Percentiles rank a stretch among this genome's conserved stretches.
These are phyloP conservation scores for Cephus nigrinus DNA, from an alignment of 2,888 invertebrate species.

Conservation along the genomic window DNA sequence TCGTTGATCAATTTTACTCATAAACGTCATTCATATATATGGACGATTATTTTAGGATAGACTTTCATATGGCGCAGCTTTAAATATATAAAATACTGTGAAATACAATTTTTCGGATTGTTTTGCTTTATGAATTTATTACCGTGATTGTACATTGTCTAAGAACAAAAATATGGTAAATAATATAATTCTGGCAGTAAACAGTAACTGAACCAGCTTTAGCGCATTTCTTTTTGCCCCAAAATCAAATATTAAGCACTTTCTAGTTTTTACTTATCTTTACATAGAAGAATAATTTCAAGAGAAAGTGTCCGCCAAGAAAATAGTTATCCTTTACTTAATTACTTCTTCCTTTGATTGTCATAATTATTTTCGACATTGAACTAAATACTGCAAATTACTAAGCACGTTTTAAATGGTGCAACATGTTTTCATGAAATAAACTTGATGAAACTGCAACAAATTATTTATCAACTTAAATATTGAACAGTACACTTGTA, in stretches of 20 bases:
- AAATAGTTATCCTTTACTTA: background rate
- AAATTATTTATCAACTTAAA: too few species aligned
- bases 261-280: background rate
- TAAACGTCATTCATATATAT: background rate
- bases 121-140: background rate
- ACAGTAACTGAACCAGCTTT: slow-evolving; percentile 25
- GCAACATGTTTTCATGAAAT: background rate
- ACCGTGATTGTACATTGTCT: background rate
- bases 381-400: background rate
- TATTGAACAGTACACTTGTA: too few species aligned
- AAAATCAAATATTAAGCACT: background rate
- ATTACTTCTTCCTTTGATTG: background rate
- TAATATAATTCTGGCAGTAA: background rate
- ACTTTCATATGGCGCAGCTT: background rate
- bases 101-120: background rate
- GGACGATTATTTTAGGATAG: too few species aligned
- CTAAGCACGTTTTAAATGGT: background rate
- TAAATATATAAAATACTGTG: background rate
- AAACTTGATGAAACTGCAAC: too few species aligned
- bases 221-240: slow-evolving; percentile 5
- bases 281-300: background rate
- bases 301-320: background rate
- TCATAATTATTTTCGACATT: background rate
- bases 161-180: background rate
- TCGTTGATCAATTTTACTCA: background rate